Evolutionary conservation across 2,113 vertebrate genomes (phyloP), one percentile per base, ranked within the genome.

Genomic region (Gasterosteus nipponicus): DNA sequence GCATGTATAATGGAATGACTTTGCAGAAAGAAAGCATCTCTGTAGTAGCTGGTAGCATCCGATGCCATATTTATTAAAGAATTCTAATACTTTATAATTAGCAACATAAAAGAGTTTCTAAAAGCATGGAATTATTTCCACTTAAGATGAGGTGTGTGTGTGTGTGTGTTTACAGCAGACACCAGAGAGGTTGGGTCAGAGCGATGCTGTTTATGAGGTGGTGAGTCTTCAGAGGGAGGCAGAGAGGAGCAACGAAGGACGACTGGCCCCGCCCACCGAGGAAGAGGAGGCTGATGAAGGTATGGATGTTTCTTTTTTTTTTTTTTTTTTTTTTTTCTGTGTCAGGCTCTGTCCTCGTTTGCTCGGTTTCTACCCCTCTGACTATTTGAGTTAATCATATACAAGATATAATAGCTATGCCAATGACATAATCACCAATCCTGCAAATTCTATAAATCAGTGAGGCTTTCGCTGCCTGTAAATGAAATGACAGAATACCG

Each of bases 281-380:
- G 97, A 99, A 70, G 95, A 95, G 85, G 97, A 99, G 83, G 93
- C 83, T 53, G 97, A 98, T 81, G 96, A 98, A 91, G 98, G 98
- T 98, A 85, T 59, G 44, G 9, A 22, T 19, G 19, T 12, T 12
- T 69, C 35, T 44, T 4, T 49, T 35, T 49, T 2, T 26, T 26
- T 26, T 35, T 49, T 2, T 26, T 26, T 26, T 38, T 6, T 10
- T 22, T 38, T 44, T n/a, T 4, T 33, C 26, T 62, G 16, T n/a
- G 10, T 70, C 44, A 22, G 2, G 0, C 31, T 59, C 15, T 47
- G 16, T 42, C 33, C n/a, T 42, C 22, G n/a, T 38, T 51, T 63
- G 7, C 15, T 33, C 42, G 18, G 5, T 77, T 70, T 46, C 41
- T 42, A 5, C 38, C 9, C 2, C 5, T 54, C 16, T 11, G 33